Conservation (phyloP, 2,888 invertebrate genomes). For the Hyalella azteca region DNA sequence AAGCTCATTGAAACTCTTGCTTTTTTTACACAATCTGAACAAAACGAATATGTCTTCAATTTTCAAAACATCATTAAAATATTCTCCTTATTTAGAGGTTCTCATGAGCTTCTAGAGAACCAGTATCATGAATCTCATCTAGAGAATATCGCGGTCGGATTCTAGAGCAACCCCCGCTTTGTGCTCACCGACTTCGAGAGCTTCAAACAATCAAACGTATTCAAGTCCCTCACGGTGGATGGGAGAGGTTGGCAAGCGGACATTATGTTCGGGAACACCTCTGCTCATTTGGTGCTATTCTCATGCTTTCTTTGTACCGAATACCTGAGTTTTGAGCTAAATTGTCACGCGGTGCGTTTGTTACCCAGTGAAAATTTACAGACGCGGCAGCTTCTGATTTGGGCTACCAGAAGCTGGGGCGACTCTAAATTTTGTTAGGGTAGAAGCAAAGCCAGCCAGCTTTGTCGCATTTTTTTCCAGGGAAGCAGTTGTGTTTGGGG, state of each 20-base stretch:
- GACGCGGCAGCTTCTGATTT: too few species aligned
- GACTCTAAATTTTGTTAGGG: too few species aligned
- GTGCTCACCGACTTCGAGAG: not conserved
- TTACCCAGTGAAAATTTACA: too few species aligned
- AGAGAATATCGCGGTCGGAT: not conserved
- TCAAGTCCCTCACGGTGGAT: too few species aligned
- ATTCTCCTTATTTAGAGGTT: not conserved
- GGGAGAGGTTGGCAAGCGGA: too few species aligned
- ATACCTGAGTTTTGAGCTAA: not conserved
- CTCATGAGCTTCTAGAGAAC: not conserved
- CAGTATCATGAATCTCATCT: not conserved
- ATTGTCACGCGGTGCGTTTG: not conserved
- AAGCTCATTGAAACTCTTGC: too few species aligned
- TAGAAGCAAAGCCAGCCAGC: too few species aligned
- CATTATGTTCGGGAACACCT: not conserved
- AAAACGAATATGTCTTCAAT: not conserved
- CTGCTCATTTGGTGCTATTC: slow-evolving; percentile 5
- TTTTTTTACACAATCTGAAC: not conserved
- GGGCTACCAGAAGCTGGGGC: too few species aligned
- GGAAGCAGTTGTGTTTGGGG: too few species aligned
- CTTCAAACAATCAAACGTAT: not conserved
- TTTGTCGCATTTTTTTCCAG: too few species aligned
- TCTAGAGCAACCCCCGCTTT: not conserved
- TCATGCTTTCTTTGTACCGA: not conserved
- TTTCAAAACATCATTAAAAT: not conserved